Evolutionary conservation across 2,113 vertebrate species (phyloP).

Genomic region (Misgurnus mizolepis): DNA sequence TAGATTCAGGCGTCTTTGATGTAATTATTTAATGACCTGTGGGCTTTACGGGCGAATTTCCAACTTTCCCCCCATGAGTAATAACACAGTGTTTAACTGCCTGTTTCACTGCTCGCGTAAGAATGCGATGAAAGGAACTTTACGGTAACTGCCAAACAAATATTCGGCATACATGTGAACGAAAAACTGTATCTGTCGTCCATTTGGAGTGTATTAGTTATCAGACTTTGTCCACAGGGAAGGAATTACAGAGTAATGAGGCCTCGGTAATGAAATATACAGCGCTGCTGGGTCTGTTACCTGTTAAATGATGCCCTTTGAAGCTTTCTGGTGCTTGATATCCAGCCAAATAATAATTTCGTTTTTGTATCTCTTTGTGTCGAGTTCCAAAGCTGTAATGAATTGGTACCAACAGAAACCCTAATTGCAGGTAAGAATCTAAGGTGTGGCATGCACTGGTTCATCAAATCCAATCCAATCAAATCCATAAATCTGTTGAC

Average conservation of each 20-base stretch:
- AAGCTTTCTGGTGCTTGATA: constrained; percentile 44
- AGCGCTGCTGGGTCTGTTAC: constrained; percentile 42
- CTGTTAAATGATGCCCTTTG: constrained; percentile 50
- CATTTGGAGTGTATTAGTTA: constrained; percentile 50
- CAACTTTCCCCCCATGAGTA: constrained; percentile 51
- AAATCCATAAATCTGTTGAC: constrained; percentile 43
- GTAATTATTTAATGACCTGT: constrained; percentile 56
- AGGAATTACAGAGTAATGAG: constrained; percentile 45
- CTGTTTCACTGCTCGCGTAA: constrained; percentile 54
- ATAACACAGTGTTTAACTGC: constrained; percentile 58
- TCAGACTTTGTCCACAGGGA: constrained; percentile 39
- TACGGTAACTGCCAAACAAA: constrained; percentile 56
- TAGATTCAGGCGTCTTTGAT: constrained; percentile 54
- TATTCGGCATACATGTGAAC: constrained; percentile 44
- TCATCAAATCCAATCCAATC: constrained; percentile 23
- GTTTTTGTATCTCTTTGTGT: constrained; percentile 29
- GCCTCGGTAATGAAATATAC: constrained; percentile 40
- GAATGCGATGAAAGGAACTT: constrained; percentile 55
- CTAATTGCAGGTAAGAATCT: constrained; percentile 46
- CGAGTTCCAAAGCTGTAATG: constrained; percentile 40
- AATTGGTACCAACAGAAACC: constrained; percentile 49
- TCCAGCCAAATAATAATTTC: constrained; percentile 42
- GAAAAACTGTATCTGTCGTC: constrained; percentile 45
- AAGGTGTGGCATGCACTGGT: constrained; percentile 59
- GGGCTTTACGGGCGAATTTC: constrained; percentile 52